Base-by-base conservation (phyloP, 2,113 vertebrate species). In the Alosa alosa region DNA sequence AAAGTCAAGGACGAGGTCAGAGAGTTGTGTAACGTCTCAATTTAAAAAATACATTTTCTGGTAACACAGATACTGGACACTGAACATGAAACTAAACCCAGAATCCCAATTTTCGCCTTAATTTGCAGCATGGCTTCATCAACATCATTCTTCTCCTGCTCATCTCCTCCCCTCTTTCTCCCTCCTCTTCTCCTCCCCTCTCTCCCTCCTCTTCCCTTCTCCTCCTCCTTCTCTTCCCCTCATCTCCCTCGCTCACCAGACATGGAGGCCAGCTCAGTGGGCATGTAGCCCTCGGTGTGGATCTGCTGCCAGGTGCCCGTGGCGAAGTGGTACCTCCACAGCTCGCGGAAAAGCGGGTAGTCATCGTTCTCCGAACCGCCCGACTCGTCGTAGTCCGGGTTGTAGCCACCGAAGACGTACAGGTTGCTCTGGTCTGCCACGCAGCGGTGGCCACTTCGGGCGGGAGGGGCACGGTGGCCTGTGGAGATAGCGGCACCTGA, bases 371-470 rank as follows among this genome's bases (percentile, higher is more conserved):
- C 97, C 0, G 96, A 95, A 84, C 97, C 97, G 0, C 98, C 98
- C 0, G 98, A 99, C 90, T 99, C 98, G 1, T 98, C 97, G 0
- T 96, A 99, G 93, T 99, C 97, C 0, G 98, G 98, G 13, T 99
- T 99, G 92, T 99, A 99, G 5, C 98, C 98, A 83, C 98, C 98
- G 0, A 99, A 99, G 78, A 99, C 98, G 20, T 99, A 99, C 0
- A 99, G 89, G 89, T 98, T 99, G 88, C 96, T 95, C 22, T 94
- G 97, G 91, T 99, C 97, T 0, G 98, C 98, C 47, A 99, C 98
- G 0, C 98, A 99, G 41, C 98, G 97, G 86, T 99, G 98, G 78
- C 98, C 98, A 1, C 98, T 99, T 88, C 98, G 93, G 10, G 98
- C 97, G 0, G 97, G 96, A 7, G 98, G 98, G 3, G 93, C 95